Percentiles rank a stretch among this genome's conserved stretches.
Evolutionary conservation across 2,888 invertebrate genomes (phyloP).

Genomic region (Eudasyphora cyanicolor): DNA sequence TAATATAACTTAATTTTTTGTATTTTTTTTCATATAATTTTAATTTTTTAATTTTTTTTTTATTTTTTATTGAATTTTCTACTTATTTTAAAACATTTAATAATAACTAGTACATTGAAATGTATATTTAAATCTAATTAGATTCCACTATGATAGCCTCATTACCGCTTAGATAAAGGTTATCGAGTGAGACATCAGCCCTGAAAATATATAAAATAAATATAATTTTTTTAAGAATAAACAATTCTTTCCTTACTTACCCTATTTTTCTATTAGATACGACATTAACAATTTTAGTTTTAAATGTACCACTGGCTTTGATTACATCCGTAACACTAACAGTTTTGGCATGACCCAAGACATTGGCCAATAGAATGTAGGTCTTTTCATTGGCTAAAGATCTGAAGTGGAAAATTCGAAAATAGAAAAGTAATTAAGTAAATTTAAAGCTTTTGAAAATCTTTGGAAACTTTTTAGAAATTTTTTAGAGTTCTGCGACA

Average conservation of each 20-base stretch:
- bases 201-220: slow-evolving; percentile 68
- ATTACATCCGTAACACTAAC: slow-evolving; percentile 76
- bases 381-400: slow-evolving; percentile 72
- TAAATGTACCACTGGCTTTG: slow-evolving; percentile 68
- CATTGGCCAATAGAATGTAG: slow-evolving; percentile 81
- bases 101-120: background rate
- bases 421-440: background rate
- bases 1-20: no score
- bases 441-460: no score
- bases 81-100: background rate
- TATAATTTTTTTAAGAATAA: background rate
- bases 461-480: no score
- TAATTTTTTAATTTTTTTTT: background rate
- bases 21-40: no score
- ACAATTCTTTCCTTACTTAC: no score
- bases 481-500: no score
- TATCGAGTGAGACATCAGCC: slow-evolving; percentile 65
- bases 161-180: slow-evolving; percentile 70
- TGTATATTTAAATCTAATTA: slow-evolving; percentile 51
- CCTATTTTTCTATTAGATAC: slow-evolving; percentile 71
- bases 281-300: slow-evolving; percentile 71
- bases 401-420: slow-evolving; percentile 43
- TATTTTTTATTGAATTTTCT: background rate
- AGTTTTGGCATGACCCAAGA: slow-evolving; percentile 73
- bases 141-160: slow-evolving; percentile 76